phyloP scores from a whole-genome alignment of 2,888 invertebrate species.

The Drosophila imparisetae region DNA sequence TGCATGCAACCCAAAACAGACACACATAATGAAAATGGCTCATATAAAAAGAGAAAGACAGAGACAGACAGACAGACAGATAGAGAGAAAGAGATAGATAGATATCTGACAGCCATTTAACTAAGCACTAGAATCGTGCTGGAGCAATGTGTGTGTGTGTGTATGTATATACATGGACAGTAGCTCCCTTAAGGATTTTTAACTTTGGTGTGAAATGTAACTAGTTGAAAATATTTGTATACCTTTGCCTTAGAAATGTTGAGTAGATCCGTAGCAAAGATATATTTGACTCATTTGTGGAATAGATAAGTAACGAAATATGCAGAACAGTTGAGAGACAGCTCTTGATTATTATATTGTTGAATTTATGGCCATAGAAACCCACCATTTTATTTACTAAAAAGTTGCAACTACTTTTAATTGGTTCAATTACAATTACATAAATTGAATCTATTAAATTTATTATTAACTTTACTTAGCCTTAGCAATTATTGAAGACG shows the following conservation, averaged over 20 bases:
- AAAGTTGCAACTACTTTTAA: not conserved
- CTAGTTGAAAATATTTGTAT: not conserved
- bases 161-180: slow-evolving; percentile 33
- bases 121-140: slow-evolving; percentile 46
- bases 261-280: not conserved
- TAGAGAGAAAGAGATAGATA: slow-evolving; percentile 4
- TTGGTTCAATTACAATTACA: not conserved
- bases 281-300: not conserved
- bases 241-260: not conserved
- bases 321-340: not conserved
- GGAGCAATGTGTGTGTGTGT: slow-evolving; percentile 21
- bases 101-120: slow-evolving; percentile 57
- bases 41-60: slow-evolving; percentile 13
- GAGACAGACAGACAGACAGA: slow-evolving; percentile 9
- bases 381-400: not conserved
- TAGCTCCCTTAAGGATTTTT: slow-evolving; percentile 9
- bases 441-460: not conserved
- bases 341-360: not conserved
- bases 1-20: slow-evolving; percentile 31
- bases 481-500: not conserved
- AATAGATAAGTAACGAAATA: not conserved
- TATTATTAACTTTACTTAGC: not conserved
- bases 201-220: not conserved
- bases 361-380: not conserved
- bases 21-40: slow-evolving; percentile 67